Base-by-base conservation (phyloP, 2,113 vertebrate species). In the Protomyctophum bolini region DNA sequence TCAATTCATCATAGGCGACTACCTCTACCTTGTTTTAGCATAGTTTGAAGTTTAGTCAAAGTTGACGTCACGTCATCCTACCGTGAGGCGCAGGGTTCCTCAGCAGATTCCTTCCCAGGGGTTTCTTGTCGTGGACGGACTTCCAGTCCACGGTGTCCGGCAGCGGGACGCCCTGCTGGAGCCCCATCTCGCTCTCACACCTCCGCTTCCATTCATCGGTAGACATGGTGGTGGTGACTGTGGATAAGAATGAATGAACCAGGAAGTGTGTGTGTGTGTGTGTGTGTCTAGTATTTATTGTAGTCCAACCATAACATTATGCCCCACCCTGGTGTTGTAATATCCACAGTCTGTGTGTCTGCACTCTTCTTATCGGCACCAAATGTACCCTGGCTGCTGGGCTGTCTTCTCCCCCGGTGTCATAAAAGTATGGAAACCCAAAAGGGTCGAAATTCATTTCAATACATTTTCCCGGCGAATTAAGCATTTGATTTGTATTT, bases 21-120 rank as follows among this genome's bases (percentile, higher is more conserved):
- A 21, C 21, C 2, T 21, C 21, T 21, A 21, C 21, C 21, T 21
- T 21, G 21, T 21, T 21, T 21, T 21, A 21, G 21, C 21, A 21
- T 21, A 21, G 21, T 21, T 21, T 21, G 21, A 21, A 21, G 21
- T 21, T 21, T 21, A 21, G 11, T 7, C 55, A 14, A 50, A 21
- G 3, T 51, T 12, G 8, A 60, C 46, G 12, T 8, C 10, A 47
- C 6, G 15, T 58, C 2, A 2, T 28, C 5, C n/a, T 92, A 96
- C 95, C 95, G 80, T 93, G 85, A 45, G 95, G 95, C n/a, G 93
- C 75, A 4, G 94, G 87, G 79, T 93, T 94, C 74, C 68, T 91
- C 79, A 97, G 87, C 1, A 97, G 66, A 72, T 96, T 96, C 57
- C 94, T 92, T 54, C 90, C 86, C 14, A 97, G 85, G 0, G 96